A percentile compares a stretch with the other conserved stretches of the same genome.
These are phyloP conservation scores for Danio tinwini DNA, from an alignment of 2,797 vertebrate species.

Conservation along the genomic window DNA sequence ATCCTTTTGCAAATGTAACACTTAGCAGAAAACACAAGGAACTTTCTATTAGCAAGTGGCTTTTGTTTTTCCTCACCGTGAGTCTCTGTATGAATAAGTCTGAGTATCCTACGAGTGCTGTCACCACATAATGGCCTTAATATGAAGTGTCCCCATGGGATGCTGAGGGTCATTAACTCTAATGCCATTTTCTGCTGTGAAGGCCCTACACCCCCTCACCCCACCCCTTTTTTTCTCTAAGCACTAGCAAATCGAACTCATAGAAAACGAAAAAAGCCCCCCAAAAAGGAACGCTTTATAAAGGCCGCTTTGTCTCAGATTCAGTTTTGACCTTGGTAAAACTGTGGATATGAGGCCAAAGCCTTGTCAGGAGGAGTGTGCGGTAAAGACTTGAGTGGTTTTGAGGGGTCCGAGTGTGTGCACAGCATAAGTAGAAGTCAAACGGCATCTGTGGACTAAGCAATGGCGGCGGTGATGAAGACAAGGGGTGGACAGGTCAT, in stretches of 20 bases:
- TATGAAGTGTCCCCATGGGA: slow-evolving; percentile 80
- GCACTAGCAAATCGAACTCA: slow-evolving; percentile 68
- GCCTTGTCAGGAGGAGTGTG: slow-evolving; percentile 59
- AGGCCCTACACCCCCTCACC: slow-evolving; percentile 53
- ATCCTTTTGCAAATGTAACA: not conserved
- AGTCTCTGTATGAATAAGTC: slow-evolving; percentile 75
- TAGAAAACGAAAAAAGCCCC: slow-evolving; percentile 75
- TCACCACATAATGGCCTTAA: slow-evolving; percentile 76
- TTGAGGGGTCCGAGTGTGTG: slow-evolving; percentile 57
- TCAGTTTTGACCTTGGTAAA: slow-evolving; percentile 38
- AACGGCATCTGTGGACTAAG: slow-evolving; percentile 59
- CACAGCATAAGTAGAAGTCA: slow-evolving; percentile 53
- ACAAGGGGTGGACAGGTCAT: slow-evolving; percentile 76
- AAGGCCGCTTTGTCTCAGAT: slow-evolving; percentile 39
- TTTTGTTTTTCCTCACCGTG: slow-evolving; percentile 41
- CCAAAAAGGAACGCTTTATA: slow-evolving; percentile 55
- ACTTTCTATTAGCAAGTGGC: not conserved
- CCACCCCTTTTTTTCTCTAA: slow-evolving; percentile 51
- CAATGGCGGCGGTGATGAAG: slow-evolving; percentile 70
- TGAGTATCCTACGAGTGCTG: slow-evolving; percentile 74
- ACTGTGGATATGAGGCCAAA: slow-evolving; percentile 35
- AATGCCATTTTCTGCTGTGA: slow-evolving; percentile 80
- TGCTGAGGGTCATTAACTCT: slow-evolving; percentile 81
- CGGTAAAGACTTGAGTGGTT: slow-evolving; percentile 72
- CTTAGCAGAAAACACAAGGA: not conserved